Evolutionary conservation across 2,888 invertebrate species (phyloP), one percentile per base, ranked within the genome.

Genomic region (Heterodera filipjevi): DNA sequence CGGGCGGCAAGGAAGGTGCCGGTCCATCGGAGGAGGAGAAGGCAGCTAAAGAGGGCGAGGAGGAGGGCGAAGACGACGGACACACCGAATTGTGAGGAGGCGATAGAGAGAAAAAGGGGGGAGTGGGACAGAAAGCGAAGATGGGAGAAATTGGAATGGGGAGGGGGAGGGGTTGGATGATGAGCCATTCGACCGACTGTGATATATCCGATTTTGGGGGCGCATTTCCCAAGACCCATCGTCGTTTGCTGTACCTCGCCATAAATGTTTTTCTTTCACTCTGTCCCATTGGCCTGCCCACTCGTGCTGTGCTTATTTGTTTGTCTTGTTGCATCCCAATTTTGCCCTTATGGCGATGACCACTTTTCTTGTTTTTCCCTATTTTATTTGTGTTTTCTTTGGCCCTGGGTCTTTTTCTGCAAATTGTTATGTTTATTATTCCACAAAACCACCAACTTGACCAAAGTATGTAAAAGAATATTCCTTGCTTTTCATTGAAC

Each of bases 1-100:
- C 93, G 82, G 94, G 94, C 88, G 98, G 98, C 82, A 93, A 93
- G 86, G 93, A 93, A 78, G 94, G 93, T 76, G 88, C 87, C 76
- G 87, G 86, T 71, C 85, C 84, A 71, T 87, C 89, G 32, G 89
- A 89, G 68, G 85, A 86, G 66, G 87, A 87, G 78, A 86, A 87
- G 83, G 87, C 85, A 66, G 87, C 71, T 59, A 68, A 80, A 22
- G 82, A 82, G 35, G 87, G 85, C 77, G 86, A 85, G 78, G 89
- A 87, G 77, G 88, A 85, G 74, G 87, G 81, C 19, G 82, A 81
- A 10, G 82, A 77, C 3, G 82, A 85, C 19, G 79, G 73, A 19
- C 84, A 84, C 80, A 85, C 84, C 72, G 84, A 84, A 77, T 82
- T 84, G 70, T 84, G 75, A 84, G 78, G 19, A 32, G 33, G 12